Percentiles rank a stretch among this genome's conserved stretches.
Conservation (phyloP, 2,888 invertebrate species). For the Hartigia nigra region DNA sequence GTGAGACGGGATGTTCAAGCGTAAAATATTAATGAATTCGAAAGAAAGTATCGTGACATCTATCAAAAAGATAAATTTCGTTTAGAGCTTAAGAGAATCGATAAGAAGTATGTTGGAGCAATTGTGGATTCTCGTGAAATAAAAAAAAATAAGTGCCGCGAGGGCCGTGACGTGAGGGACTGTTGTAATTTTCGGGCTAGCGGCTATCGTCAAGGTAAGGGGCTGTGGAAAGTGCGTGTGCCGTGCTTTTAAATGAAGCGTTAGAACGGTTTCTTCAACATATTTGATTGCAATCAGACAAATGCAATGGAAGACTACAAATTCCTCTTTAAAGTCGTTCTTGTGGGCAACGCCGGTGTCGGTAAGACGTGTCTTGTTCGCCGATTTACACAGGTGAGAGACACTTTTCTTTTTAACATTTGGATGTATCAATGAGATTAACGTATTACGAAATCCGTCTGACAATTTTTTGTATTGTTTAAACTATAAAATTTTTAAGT, state of each 20-base stretch:
- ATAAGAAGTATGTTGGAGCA: not conserved
- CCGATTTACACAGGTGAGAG: constrained; percentile 88
- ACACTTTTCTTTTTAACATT: constrained; percentile 14
- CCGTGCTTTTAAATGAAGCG: not conserved
- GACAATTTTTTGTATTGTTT: not conserved
- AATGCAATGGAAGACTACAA: constrained; percentile 95
- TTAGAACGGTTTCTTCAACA: not conserved
- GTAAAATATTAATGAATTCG: not conserved
- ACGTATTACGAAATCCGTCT: not conserved
- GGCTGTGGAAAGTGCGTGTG: constrained; percentile 24
- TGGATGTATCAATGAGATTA: not conserved
- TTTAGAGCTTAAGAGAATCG: not conserved
- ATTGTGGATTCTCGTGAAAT: not conserved
- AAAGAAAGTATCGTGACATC: not conserved
- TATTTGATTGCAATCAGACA: not conserved
- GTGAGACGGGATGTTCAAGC: not conserved
- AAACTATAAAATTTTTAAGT: not conserved
- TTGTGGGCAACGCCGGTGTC: constrained; percentile 98
- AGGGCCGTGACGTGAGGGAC: not conserved
- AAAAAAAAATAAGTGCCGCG: not conserved
- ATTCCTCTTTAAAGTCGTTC: constrained; percentile 98
- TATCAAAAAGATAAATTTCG: not conserved
- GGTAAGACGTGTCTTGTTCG: constrained; percentile 98
- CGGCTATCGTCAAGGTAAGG: constrained; percentile 27
- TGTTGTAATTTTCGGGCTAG: constrained; percentile 17